phyloP scores from a whole-genome alignment of 2,888 invertebrate species.

The Pristionchus maxplancki region DNA sequence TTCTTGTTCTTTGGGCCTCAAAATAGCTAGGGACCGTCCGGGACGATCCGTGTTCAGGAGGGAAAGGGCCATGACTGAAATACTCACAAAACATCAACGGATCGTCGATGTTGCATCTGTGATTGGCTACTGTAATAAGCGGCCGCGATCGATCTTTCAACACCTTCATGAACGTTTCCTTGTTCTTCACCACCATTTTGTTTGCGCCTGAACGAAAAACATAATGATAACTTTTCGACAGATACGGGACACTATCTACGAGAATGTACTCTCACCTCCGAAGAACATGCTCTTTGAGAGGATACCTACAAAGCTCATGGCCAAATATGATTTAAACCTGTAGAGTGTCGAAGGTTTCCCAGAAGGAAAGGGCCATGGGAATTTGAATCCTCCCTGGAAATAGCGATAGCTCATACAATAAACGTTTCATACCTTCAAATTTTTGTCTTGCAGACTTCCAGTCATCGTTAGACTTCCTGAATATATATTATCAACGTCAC shows the following conservation, averaged over 20 bases:
- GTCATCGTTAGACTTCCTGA: background rate
- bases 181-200: constrained; percentile 66
- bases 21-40: too few species aligned
- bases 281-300: constrained; percentile 68
- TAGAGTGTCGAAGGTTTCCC: constrained; percentile 64
- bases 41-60: too few species aligned
- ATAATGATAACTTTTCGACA: background rate
- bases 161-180: constrained; percentile 66
- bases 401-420: background rate
- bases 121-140: constrained; percentile 74
- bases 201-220: constrained; percentile 59
- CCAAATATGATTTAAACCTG: constrained; percentile 65
- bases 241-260: too few species aligned
- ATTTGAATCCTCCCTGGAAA: constrained; percentile 64
- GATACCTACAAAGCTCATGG: constrained; percentile 68
- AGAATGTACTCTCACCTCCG: constrained; percentile 55
- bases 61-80: too few species aligned
- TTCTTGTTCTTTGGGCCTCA: too few species aligned
- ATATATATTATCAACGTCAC: background rate
- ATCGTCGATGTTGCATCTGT: constrained; percentile 75
- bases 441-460: constrained; percentile 43
- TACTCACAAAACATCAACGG: constrained; percentile 74
- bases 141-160: constrained; percentile 69
- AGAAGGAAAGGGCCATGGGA: constrained; percentile 74
- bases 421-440: background rate